Evolutionary conservation across 2,888 invertebrate genomes (phyloP), one percentile per base, ranked within the genome.

Genomic region (Caenorhabditis sinica): DNA sequence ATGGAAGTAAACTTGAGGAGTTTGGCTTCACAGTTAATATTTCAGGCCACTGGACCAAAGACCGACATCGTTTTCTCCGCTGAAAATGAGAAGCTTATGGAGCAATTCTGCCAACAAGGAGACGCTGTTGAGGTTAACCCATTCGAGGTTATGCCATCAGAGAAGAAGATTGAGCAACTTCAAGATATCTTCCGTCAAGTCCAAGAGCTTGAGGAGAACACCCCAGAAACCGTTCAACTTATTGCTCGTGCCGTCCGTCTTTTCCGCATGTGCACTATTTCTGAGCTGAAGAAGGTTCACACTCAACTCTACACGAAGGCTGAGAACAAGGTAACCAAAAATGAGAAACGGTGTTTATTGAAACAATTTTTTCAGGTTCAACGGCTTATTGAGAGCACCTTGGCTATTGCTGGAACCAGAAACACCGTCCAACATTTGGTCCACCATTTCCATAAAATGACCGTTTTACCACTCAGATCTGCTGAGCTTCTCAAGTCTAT

Each of bases 181-280:
- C 33, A 73, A 23, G 33, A 53, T 17, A 56, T 85, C 53, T 74
- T 88, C 60, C 61, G 82, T 40, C 79, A 88, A 56, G 72, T 86
- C 56, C 63, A 80, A 51, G 74, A 71, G 60, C n/a, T 45, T 49
- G 68, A 82, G 69, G 40, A 89, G 49, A 74, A 86, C 87, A 79
- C 51, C 28, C 82, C 74, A 66, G 87, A 85, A 61, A 81, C 82
- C 25, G 72, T 72, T 25, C 73, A 86, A n/a, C 76, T 88, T 15
- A 72, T 89, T 33, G 85, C 83, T 43, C 79, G 86, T n/a, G 86
- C 91, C 65, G 90, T 92, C 66, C 71, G 87, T 36, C 45, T 90
- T 66, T 63, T 91, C 73, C 90, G 85, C 56, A 81, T 73, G 89
- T 76, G 82, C 82, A 87, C 86, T 15, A 68, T 84, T 60, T 72